Base-by-base conservation (phyloP, 92 coral and sea anemone species). In the Muricea muricata region DNA sequence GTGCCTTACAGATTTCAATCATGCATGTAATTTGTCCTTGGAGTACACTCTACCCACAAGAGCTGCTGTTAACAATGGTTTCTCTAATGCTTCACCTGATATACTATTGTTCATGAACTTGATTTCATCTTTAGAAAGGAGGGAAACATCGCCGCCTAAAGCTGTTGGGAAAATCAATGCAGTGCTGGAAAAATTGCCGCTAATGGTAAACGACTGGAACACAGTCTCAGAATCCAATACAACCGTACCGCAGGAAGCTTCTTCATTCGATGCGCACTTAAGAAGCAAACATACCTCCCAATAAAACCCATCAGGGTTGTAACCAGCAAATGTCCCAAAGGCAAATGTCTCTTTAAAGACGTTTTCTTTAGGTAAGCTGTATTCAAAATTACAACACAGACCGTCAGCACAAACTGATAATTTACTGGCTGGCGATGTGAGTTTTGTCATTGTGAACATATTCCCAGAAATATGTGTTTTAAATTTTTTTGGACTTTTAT, bases 301-400 rank as follows among this genome's bases (percentile, higher is more conserved):
- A 29, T 56, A 94, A 65, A 39, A 93, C 0, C 74, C 73, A 11
- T 97, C 92, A 20, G 80, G 83, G 37, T 72, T 35, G 35, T 37
- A 48, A 7, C 99, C 99, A n/a, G 84, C 88, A 60, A 94, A 97
- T 4, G 89, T 96, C 17, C 98, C 99, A 37, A 97, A 85, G n/a
- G 94, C 98, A 85, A 90, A 97, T 6, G 48, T 79, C 54, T 92
- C 96, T 31, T 25, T 76, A 18, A 21, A 80, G 31, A 40, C 60
- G 42, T 12, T 79, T 17, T 65, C 52, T 35, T 85, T 83, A 21
- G 85, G 82, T 7, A 81, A 13, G 20, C 56, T 80, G 65, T 92
- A 92, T 23, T 57, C 78, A 41, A 86, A 86, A 4, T 87, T 31
- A 67, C 99, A 97, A 40, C 99, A 97, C 14, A 97, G 60, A 58